Evolutionary conservation across 2,888 invertebrate species (phyloP), one percentile per base, ranked within the genome.

Genomic region (Leucozona laternaria): DNA sequence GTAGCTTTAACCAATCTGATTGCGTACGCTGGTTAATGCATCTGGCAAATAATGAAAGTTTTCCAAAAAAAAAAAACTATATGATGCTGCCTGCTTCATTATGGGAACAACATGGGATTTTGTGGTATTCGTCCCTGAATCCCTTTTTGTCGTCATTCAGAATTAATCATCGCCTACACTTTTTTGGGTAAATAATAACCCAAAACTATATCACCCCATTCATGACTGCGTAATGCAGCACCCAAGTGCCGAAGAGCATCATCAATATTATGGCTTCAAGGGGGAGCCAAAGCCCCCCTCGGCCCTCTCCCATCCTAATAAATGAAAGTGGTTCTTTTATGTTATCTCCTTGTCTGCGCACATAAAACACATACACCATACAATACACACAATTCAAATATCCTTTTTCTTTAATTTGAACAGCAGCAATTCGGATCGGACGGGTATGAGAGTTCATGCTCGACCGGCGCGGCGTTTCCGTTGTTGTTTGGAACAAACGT

Each of bases 321-420:
- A 60, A 50, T 71, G 53, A 68, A 53, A 45, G 66, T 73, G 58
- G 58, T 55, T 50, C 37, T 37, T 57, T 13, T 43, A 45, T 72
- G 62, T 66, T 45, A 79, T 57, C 57, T 31, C 15, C 58, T 48
- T 81, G 66, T 64, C 48, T 37, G 58, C 68, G 77, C 72, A 53
- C 28, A 25, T n/a, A 58, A 3, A 37, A 1, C 7, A n/a, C 7
- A 37, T 1, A 2, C 17, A 31, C 3, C 3, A 31, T 4, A 68
- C 22, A 5, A 28, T 7, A 68, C 50, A 68, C 53, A 37, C 77
- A 68, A 68, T 85, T 81, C 77, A 73, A 80, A 85, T 73, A 77
- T 81, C 72, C 77, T 70, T 81, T 66, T 84, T 85, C 80, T 80
- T 85, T 85, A 80, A 85, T 85, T 77, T 80, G 60, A 85, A 85